Conservation (phyloP, 2,797 vertebrate species). For the Denticeps clupeoides region DNA sequence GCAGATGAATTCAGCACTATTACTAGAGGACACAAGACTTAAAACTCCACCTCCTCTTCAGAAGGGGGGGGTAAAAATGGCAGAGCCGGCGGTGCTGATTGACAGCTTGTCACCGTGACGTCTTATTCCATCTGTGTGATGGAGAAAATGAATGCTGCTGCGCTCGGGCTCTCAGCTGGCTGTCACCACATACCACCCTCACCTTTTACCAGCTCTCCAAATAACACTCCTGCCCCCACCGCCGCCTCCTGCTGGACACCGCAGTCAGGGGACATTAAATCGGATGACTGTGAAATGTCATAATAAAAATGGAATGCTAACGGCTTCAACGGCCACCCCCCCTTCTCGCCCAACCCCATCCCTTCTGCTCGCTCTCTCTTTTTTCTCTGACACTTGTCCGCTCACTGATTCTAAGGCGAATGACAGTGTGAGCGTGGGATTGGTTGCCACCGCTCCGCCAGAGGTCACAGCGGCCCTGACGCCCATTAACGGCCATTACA, state of each 20-base stretch:
- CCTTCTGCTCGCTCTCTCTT: slow-evolving; percentile 5
- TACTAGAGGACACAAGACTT: not conserved
- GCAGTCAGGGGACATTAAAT: slow-evolving; percentile 87
- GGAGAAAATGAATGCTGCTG: slow-evolving; percentile 70
- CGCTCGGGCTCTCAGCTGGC: slow-evolving; percentile 75
- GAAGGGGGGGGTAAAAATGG: slow-evolving; percentile 33
- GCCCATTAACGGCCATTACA: slow-evolving; percentile 62
- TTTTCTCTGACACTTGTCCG: slow-evolving; percentile 16
- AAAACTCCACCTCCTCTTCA: slow-evolving; percentile 13
- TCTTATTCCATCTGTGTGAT: slow-evolving; percentile 95
- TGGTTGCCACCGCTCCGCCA: slow-evolving; percentile 80
- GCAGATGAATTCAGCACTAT: not conserved
- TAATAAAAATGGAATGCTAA: slow-evolving; percentile 86
- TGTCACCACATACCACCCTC: slow-evolving; percentile 87
- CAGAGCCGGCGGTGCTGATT: slow-evolving; percentile 68
- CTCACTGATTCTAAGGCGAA: slow-evolving; percentile 46
- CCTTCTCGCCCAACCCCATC: slow-evolving; percentile 38
- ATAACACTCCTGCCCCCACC: slow-evolving; percentile 89
- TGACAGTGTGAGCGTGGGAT: slow-evolving; percentile 68
- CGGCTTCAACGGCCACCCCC: slow-evolving; percentile 66
- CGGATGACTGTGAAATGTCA: slow-evolving; percentile 84
- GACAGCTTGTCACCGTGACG: slow-evolving; percentile 95
- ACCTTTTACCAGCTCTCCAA: slow-evolving; percentile 95
- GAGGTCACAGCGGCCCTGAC: slow-evolving; percentile 83
- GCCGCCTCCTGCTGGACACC: slow-evolving; percentile 79